A percentile compares a stretch with the other conserved stretches of the same genome.
phyloP scores from a whole-genome alignment of 2,113 vertebrate genomes.

The Protomyctophum bolini region DNA sequence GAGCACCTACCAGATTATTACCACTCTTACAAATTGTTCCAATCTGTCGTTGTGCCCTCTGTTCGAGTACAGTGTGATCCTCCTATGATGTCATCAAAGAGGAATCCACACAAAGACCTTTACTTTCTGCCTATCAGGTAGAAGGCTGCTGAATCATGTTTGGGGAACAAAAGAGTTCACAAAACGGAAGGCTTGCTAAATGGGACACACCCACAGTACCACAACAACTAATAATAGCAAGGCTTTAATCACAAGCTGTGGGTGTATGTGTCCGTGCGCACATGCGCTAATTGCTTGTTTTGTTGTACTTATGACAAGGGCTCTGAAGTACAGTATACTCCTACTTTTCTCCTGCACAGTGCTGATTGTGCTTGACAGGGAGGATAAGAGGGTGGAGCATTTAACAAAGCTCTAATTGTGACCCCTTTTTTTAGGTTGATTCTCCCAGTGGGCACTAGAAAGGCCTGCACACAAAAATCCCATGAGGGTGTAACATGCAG shows the following conservation, averaged over 20 bases:
- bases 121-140: conserved; percentile 10
- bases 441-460: conserved; percentile 46
- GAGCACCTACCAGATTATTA: not conserved
- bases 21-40: not conserved
- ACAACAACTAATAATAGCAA: conserved; percentile 22
- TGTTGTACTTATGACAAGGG: conserved; percentile 36
- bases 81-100: conserved; percentile 2
- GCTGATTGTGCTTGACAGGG: conserved; percentile 42
- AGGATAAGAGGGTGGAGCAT: conserved; percentile 20
- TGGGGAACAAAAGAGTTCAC: conserved; percentile 6
- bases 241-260: conserved; percentile 21
- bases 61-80: not conserved
- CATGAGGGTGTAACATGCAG: too few relatives aligned
- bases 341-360: conserved; percentile 43
- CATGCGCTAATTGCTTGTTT: conserved; percentile 50
- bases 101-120: conserved; percentile 10
- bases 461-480: conserved; percentile 1
- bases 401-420: conserved; percentile 57
- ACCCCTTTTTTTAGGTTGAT: conserved; percentile 38
- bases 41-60: not conserved
- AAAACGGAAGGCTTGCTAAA: conserved; percentile 15
- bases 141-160: not conserved
- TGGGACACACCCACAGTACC: conserved; percentile 3
- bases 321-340: conserved; percentile 50
- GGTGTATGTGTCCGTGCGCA: conserved; percentile 4